Evolutionary conservation across 2,888 invertebrate genomes (phyloP).

Genomic region (Lottia gigantea): DNA sequence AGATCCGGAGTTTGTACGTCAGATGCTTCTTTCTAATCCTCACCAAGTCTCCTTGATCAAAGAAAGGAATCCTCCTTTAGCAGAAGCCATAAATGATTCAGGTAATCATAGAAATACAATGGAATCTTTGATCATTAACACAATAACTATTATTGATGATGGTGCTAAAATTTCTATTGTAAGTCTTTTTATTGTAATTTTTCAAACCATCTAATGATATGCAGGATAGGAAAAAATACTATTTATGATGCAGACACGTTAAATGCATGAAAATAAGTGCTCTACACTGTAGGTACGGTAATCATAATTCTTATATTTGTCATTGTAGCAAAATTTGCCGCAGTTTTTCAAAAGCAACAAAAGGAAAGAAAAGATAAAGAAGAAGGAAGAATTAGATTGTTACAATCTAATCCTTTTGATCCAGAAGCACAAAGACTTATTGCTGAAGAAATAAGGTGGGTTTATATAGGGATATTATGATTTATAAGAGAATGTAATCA

Average conservation of each 20-base stretch:
- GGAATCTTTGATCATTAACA: no score
- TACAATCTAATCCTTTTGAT: constrained; percentile 95
- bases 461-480: no score
- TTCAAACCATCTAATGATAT: no score
- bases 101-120: not conserved
- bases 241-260: no score
- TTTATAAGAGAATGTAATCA: no score
- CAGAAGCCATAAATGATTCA: constrained; percentile 79
- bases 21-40: constrained; percentile 77
- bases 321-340: constrained; percentile 57
- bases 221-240: no score
- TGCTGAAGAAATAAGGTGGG: constrained; percentile 89
- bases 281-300: not conserved
- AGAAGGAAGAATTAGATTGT: constrained; percentile 84
- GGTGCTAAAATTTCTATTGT: no score
- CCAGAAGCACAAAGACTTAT: constrained; percentile 94
- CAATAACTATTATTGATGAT: no score
- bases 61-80: constrained; percentile 91
- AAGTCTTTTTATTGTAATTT: no score
- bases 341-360: constrained; percentile 73
- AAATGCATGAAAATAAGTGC: no score
- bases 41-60: constrained; percentile 89
- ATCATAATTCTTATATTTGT: constrained; percentile 4
- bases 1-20: constrained; percentile 57
- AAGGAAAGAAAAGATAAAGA: constrained; percentile 84